phyloP scores from a whole-genome alignment of 37 sponge, comb jelly and placozoan genomes.

The Trichoplax adhaerens region DNA sequence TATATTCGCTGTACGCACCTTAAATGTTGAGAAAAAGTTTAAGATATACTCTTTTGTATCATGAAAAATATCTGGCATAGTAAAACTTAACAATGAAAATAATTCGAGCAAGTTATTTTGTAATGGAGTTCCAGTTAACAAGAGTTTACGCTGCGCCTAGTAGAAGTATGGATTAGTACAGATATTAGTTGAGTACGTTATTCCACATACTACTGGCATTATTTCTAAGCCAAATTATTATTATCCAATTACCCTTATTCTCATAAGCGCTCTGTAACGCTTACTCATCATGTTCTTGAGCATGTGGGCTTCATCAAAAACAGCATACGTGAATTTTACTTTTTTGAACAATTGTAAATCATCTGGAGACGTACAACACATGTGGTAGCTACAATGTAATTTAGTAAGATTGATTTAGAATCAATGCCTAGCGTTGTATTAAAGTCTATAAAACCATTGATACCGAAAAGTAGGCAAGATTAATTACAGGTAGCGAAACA shows the following conservation, averaged over 20 bases:
- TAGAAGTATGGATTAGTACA: background rate
- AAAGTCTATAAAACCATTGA: conserved; percentile 20
- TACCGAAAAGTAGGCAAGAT: conserved; percentile 26
- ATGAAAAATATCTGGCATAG: conserved; percentile 29
- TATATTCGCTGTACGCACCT: background rate
- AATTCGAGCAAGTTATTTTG: conserved; percentile 46
- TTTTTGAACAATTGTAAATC: conserved; percentile 27
- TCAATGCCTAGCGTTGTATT: conserved; percentile 9
- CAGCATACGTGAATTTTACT: conserved; percentile 13
- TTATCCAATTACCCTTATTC: conserved; percentile 14
- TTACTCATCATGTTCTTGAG: conserved; percentile 38
- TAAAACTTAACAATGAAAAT: conserved; percentile 37
- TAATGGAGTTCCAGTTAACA: conserved; percentile 45
- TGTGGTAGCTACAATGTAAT: background rate
- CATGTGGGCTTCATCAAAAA: conserved; percentile 48
- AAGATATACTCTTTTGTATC: conserved; percentile 4
- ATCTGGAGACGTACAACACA: background rate
- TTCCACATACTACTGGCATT: background rate
- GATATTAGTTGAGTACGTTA: background rate
- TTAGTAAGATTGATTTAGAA: background rate
- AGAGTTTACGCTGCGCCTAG: conserved; percentile 22
- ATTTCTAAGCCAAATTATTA: background rate
- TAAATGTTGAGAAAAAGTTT: conserved; percentile 30
- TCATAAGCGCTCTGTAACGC: conserved; percentile 28
- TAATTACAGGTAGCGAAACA: too few relatives aligned